phyloP scores from a whole-genome alignment of 2,113 vertebrate genomes.

The Ageneiosus marmoratus region DNA sequence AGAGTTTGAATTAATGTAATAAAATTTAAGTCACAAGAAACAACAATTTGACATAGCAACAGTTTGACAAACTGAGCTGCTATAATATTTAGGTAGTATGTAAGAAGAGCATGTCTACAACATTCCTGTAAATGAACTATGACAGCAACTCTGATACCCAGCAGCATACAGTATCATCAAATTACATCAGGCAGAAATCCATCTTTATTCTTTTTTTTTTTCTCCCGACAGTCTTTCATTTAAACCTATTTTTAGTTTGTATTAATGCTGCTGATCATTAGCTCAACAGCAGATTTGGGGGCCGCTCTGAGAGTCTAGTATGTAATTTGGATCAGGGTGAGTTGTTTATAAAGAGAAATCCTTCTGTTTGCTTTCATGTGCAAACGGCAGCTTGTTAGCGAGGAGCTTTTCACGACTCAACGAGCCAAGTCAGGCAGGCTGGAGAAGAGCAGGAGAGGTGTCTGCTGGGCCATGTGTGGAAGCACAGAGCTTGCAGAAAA shows the following conservation, averaged over 20 bases:
- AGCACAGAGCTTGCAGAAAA: slow-evolving; percentile 39
- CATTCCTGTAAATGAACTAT: slow-evolving; percentile 3
- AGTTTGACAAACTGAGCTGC: not conserved
- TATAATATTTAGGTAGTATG: not conserved
- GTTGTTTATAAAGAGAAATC: slow-evolving; percentile 38
- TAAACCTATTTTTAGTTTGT: slow-evolving; percentile 24
- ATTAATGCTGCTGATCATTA: slow-evolving; percentile 40
- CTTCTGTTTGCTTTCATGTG: slow-evolving; percentile 57
- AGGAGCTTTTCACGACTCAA: slow-evolving; percentile 43
- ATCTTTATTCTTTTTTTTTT: not conserved
- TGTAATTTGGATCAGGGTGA: slow-evolving; percentile 42
- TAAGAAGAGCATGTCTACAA: not conserved
- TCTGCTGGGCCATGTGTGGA: slow-evolving; percentile 37
- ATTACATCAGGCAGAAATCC: slow-evolving; percentile 2
- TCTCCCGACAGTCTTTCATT: slow-evolving; percentile 20
- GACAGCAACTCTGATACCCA: slow-evolving; percentile 26
- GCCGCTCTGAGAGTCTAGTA: slow-evolving; percentile 30
- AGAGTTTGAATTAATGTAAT: not conserved
- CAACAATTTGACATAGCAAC: not conserved
- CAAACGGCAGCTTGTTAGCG: slow-evolving; percentile 54
- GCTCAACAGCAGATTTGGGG: slow-evolving; percentile 10
- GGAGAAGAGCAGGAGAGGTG: slow-evolving; percentile 33
- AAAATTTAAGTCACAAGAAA: not conserved
- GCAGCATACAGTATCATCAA: slow-evolving; percentile 6
- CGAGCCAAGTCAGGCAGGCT: slow-evolving; percentile 34